Conservation (phyloP, 2,797 vertebrate genomes). For the Falco naumanni region DNA sequence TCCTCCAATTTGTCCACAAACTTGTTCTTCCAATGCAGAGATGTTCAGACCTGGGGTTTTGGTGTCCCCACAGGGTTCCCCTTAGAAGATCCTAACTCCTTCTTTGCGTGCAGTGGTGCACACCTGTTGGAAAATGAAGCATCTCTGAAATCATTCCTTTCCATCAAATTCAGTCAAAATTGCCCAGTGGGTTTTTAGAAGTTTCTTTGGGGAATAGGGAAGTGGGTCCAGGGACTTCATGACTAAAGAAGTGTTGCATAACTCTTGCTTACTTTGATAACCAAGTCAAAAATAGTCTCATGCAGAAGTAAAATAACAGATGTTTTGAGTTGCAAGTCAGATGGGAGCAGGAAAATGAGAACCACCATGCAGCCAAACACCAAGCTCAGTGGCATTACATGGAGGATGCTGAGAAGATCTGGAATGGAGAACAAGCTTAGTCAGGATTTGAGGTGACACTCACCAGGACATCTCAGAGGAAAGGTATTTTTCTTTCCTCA, state of each 20-base stretch:
- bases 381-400: background rate
- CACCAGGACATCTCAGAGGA: background rate
- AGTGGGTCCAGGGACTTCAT: background rate
- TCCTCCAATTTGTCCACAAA: background rate
- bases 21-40: background rate
- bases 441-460: background rate
- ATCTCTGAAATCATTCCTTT: background rate
- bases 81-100: background rate
- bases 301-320: background rate
- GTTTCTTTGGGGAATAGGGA: background rate
- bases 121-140: background rate
- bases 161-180: background rate
- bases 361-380: background rate
- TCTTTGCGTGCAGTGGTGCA: background rate
- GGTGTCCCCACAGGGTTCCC: fast-evolving
- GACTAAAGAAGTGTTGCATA: slow-evolving; percentile 1
- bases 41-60: background rate
- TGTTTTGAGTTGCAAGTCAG: background rate
- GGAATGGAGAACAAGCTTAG: background rate
- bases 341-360: background rate
- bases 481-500: background rate
- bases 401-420: background rate
- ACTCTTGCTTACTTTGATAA: background rate
- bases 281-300: background rate
- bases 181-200: background rate